Percentiles rank a stretch among this genome's conserved stretches.
phyloP scores from a whole-genome alignment of 2,797 vertebrate genomes.

The Rhabdophis nuchalis region DNA sequence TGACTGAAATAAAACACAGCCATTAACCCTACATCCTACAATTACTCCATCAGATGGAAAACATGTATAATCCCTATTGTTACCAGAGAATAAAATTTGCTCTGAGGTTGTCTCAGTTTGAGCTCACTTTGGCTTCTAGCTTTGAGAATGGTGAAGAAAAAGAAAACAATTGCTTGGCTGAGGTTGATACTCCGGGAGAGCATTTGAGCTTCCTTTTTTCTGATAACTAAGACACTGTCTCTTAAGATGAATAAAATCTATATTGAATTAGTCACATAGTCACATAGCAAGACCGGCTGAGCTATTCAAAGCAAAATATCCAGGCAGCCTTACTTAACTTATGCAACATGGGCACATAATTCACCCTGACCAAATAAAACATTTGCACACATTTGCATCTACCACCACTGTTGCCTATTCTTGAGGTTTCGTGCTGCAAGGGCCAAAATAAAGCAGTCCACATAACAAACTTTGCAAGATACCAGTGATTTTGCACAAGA shows the following conservation, averaged over 20 bases:
- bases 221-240: not conserved
- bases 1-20: not conserved
- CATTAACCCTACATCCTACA: conserved; percentile 10
- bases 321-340: not conserved
- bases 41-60: not conserved
- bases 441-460: not conserved
- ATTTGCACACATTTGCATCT: not conserved
- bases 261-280: not conserved
- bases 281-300: not conserved
- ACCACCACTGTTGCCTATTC: not conserved
- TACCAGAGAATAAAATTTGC: not conserved
- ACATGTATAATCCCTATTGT: not conserved
- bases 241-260: not conserved
- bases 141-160: not conserved
- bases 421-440: not conserved
- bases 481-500: not conserved
- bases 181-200: no score
- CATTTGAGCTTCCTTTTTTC: not conserved
- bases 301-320: not conserved
- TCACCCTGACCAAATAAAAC: not conserved
- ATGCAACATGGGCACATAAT: not conserved
- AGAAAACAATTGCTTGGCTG: not conserved
- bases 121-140: not conserved
- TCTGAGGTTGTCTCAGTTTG: not conserved
- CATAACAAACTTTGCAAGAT: not conserved